Conservation (phyloP, 2,888 invertebrate species). For the Coleophora flavipennella region DNA sequence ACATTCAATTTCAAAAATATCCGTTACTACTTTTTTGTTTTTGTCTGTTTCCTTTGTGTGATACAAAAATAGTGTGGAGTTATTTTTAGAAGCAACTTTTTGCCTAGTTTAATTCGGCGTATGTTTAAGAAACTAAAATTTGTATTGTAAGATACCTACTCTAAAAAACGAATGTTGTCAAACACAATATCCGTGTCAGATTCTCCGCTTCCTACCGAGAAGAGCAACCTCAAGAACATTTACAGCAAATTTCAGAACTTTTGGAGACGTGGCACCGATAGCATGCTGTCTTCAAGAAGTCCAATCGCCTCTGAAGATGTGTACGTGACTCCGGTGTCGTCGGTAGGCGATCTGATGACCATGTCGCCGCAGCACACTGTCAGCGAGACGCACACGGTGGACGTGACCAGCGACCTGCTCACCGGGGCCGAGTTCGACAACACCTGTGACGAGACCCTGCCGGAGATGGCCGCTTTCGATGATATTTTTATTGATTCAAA, state of each 20-base stretch:
- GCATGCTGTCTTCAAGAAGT: constrained; percentile 40
- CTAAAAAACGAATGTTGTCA: constrained; percentile 40
- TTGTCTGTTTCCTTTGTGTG: constrained; percentile 16
- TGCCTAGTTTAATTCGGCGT: constrained; percentile 1
- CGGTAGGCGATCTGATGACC: constrained; percentile 51
- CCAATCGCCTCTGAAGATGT: constrained; percentile 41
- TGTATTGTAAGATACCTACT: constrained; percentile 4
- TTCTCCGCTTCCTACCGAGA: constrained; percentile 27
- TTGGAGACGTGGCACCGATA: constrained; percentile 25
- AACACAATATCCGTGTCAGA: constrained; percentile 25
- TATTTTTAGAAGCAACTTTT: constrained; percentile 7
- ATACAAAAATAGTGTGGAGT: constrained; percentile 15
- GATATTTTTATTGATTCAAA: constrained; percentile 71
- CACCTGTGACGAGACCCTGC: constrained; percentile 60
- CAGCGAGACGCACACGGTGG: constrained; percentile 22
- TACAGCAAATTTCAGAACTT: constrained; percentile 39
- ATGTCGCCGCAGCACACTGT: constrained; percentile 43
- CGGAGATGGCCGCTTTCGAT: constrained; percentile 43
- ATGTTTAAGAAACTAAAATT: background rate
- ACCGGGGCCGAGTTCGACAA: constrained; percentile 54
- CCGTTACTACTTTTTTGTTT: constrained; percentile 22
- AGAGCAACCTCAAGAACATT: constrained; percentile 31
- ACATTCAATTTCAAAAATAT: constrained; percentile 19
- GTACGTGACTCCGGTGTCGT: constrained; percentile 49
- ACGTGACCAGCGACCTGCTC: constrained; percentile 47